Evolutionary conservation across 2,797 vertebrate species (phyloP).

Genomic region (Emydoidea blandingii): DNA sequence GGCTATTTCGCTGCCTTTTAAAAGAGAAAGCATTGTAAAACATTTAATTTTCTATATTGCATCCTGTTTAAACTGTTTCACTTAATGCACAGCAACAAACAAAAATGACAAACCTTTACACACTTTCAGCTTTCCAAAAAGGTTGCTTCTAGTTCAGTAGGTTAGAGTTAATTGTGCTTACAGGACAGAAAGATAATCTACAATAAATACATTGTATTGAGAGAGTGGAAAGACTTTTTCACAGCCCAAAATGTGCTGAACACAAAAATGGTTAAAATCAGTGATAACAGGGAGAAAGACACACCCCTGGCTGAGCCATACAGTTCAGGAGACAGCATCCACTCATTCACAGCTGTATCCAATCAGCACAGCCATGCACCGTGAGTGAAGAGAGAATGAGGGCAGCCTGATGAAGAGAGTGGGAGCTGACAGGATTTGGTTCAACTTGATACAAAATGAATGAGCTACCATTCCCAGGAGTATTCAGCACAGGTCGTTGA

Average conservation of each 20-base stretch:
- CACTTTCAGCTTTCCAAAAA: background rate
- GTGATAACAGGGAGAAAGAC: background rate
- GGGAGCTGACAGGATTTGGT: slow-evolving; percentile 47
- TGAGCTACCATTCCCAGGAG: slow-evolving; percentile 76
- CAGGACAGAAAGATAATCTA: background rate
- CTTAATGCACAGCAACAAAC: background rate
- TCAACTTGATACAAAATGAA: slow-evolving; percentile 78
- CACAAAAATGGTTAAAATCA: fast-evolving
- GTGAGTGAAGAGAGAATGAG: background rate
- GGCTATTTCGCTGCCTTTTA: background rate
- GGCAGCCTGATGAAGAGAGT: background rate
- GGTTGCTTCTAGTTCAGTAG: slow-evolving; percentile 16
- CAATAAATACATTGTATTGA: background rate
- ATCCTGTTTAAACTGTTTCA: background rate
- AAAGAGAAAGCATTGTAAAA: background rate
- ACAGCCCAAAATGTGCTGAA: fast-evolving
- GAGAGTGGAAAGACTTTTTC: background rate
- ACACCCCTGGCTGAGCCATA: background rate
- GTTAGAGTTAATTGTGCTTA: background rate
- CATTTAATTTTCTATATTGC: background rate
- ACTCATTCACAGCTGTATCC: slow-evolving; percentile 27
- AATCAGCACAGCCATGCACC: background rate
- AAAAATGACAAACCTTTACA: background rate
- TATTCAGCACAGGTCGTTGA: slow-evolving; percentile 28
- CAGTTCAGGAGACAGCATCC: background rate